Base-by-base conservation (phyloP, 1,140 invertebrate species). In the Neodiprion fabricii region DNA sequence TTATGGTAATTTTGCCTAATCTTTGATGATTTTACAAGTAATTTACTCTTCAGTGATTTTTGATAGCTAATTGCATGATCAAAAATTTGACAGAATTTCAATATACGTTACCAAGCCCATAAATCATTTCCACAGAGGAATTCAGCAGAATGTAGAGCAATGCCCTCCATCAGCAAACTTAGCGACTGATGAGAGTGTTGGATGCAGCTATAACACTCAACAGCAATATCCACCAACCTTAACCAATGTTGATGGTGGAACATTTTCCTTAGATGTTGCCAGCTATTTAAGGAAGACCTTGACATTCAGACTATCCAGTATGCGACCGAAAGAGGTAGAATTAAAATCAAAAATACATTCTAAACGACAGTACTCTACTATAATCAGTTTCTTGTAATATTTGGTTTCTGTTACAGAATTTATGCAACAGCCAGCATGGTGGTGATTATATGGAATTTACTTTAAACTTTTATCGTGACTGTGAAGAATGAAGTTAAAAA, bases 401-500 rank as follows among this genome's bases (percentile, higher is more conserved):
- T 40, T 40, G 67, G 67, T 72, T 68, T 85, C 79, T 47, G 11
- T 78, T 78, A 23, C 79, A 88, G 85, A 85, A 87, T 78, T 84
- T 87, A 70, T 88, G 87, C 73, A 86, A 85, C 70, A 86, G 83
- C 67, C 84, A 80, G 67, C 85, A 86, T 67, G 82, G 79, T 7
- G 82, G 84, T 48, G 85, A 87, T 74, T 87, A 85, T 73, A 75
- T 85, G 70, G 87, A 88, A 76, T 87, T 85, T 67, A 84, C 83
- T 10, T 74, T 88, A 68, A 80, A 87, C 71, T 87, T 88, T 74
- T 86, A 87, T 76, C 81, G 86, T 50, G 85, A 87, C 74, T 88
- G 86, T 74, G 82, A 87, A 61, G 84, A 85, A 76, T 87, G 74
- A 86, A 14, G 61, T 14, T 65, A 40, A 40, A 40, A 65, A 14